These are phyloP conservation scores for Agriotes lineatus DNA, from an alignment of 2,888 invertebrate species.

Conservation along the genomic window DNA sequence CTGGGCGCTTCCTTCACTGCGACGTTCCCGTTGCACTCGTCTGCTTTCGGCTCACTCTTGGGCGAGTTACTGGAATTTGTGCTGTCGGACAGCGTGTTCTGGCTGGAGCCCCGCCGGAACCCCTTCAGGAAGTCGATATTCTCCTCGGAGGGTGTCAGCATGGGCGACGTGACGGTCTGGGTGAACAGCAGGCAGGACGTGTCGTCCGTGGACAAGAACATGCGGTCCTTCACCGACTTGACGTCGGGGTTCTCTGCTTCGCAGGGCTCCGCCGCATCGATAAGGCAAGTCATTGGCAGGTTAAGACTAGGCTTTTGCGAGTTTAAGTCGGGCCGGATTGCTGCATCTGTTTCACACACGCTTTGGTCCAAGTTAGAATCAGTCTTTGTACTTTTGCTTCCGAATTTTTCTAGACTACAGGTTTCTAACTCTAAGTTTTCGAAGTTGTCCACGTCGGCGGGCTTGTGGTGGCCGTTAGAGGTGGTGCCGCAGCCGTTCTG, in stretches of 20 bases:
- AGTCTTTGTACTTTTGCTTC: constrained; percentile 20
- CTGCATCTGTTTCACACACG: not conserved
- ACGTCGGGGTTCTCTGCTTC: constrained; percentile 38
- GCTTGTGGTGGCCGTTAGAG: constrained; percentile 33
- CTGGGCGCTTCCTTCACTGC: not conserved
- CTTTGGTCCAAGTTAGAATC: constrained; percentile 20
- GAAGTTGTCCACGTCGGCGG: constrained; percentile 31
- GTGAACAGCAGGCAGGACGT: constrained; percentile 63
- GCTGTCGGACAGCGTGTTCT: constrained; percentile 44
- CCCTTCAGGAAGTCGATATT: constrained; percentile 66
- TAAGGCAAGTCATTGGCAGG: constrained; percentile 47
- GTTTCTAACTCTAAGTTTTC: constrained; percentile 36
- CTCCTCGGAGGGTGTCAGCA: constrained; percentile 66
- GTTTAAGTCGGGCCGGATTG: not conserved
- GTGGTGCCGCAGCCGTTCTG: constrained; percentile 17
- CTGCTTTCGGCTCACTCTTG: constrained; percentile 36
- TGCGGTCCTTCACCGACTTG: constrained; percentile 61
- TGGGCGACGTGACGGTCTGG: constrained; percentile 66
- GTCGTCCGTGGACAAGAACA: constrained; percentile 63
- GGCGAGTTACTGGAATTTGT: constrained; percentile 47
- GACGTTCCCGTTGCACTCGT: not conserved
- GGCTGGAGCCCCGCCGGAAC: constrained; percentile 57
- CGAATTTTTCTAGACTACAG: constrained; percentile 16
- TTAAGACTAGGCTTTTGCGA: constrained; percentile 44
- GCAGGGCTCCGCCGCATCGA: constrained; percentile 43